A percentile compares a stretch with the other conserved stretches of the same genome.
Conservation (phyloP, 2,113 vertebrate genomes). For the Spermophilus dauricus region DNA sequence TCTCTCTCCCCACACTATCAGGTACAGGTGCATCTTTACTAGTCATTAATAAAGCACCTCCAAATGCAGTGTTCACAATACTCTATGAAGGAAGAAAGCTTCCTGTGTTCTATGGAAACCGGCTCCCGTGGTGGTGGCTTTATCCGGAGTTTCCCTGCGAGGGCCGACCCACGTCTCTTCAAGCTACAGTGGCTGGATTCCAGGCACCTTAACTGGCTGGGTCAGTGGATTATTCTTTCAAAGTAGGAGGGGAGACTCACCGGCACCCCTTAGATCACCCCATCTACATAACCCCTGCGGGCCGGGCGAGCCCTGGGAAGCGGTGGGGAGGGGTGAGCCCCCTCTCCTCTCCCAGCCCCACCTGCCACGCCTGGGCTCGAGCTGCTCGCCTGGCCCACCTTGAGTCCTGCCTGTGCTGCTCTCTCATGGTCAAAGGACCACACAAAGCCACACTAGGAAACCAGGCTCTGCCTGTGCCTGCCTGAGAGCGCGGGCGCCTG, state of each 20-base stretch:
- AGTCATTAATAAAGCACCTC: background rate
- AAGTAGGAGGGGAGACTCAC: conserved; percentile 3
- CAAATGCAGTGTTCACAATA: background rate
- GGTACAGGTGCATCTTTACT: background rate
- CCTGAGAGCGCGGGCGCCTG: background rate
- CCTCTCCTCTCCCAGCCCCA: fast-evolving
- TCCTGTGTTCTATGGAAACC: background rate
- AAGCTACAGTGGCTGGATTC: background rate
- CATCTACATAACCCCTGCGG: background rate
- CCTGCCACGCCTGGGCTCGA: fast-evolving
- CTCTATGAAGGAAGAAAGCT: background rate
- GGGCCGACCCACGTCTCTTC: background rate
- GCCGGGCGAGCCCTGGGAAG: background rate
- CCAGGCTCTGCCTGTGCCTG: background rate
- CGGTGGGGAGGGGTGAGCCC: background rate
- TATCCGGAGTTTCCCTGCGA: background rate
- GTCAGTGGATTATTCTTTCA: conserved; percentile 22
- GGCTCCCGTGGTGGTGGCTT: background rate
- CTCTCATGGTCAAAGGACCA: background rate
- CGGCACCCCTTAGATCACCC: conserved; percentile 17
- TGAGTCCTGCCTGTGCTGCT: background rate
- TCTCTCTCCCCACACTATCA: too few relatives aligned
- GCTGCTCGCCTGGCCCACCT: background rate
- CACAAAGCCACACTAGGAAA: background rate
- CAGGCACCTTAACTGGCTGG: background rate